Conservation (phyloP, 2,113 vertebrate genomes). For the Aegithalos caudatus region DNA sequence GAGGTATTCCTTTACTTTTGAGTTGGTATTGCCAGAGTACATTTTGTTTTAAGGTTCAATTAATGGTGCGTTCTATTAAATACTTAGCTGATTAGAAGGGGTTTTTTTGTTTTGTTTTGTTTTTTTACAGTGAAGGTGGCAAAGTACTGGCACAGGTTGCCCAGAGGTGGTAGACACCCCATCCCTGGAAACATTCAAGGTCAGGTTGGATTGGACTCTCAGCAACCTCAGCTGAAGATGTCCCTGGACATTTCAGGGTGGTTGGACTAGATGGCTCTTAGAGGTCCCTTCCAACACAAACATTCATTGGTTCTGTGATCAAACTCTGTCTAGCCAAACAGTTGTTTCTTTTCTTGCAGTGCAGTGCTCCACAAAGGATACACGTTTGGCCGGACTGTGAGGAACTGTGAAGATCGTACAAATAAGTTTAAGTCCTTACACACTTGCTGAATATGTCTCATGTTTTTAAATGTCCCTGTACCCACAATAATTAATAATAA, state of each 20-base stretch:
- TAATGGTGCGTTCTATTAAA: neutral
- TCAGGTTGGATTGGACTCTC: neutral
- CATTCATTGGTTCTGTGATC: neutral
- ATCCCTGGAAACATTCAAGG: neutral
- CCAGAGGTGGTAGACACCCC: neutral
- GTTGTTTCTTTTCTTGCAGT: neutral
- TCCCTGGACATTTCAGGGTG: neutral
- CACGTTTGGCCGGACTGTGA: rapidly evolving
- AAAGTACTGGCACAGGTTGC: neutral
- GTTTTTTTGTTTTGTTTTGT: no score
- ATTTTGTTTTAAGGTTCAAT: neutral
- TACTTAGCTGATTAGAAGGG: neutral
- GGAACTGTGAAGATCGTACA: rapidly evolving
- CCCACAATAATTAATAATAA: neutral
- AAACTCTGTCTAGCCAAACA: neutral
- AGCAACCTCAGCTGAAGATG: neutral
- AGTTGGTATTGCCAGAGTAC: neutral
- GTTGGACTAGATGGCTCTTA: neutral
- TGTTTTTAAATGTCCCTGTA: neutral
- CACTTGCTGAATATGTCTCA: neutral
- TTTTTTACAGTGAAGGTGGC: neutral
- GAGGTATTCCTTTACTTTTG: neutral
- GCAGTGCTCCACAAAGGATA: neutral
- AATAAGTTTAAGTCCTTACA: neutral
- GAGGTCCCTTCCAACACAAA: neutral